These are phyloP conservation scores for Nothocercus nigrocapillus DNA, from an alignment of 2,113 vertebrate species.

Conservation along the genomic window DNA sequence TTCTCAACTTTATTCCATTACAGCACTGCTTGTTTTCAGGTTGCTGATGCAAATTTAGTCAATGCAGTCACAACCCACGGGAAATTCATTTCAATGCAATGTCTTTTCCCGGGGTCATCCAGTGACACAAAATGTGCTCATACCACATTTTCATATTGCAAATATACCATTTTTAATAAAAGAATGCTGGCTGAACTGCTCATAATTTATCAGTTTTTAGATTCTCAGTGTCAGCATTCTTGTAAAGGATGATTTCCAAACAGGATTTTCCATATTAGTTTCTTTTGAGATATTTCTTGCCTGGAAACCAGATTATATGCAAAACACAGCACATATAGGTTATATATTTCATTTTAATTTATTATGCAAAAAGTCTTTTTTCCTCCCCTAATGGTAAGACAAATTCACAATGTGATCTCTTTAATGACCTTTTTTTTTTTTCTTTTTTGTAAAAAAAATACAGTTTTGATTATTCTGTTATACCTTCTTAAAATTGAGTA, in stretches of 20 bases:
- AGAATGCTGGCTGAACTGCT: neutral
- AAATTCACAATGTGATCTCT: neutral
- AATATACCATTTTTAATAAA: neutral
- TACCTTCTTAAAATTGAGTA: neutral
- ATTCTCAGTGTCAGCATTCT: neutral
- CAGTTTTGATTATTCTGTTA: neutral
- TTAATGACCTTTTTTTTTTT: too few relatives aligned
- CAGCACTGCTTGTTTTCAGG: neutral
- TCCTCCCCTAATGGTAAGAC: accelerated
- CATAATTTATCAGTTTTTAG: neutral
- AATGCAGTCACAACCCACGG: neutral
- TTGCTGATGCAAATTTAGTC: neutral
- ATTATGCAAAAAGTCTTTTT: neutral
- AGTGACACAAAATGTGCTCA: neutral
- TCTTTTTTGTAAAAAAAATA: neutral
- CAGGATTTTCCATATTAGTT: neutral
- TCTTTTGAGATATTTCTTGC: neutral
- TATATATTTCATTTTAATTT: neutral
- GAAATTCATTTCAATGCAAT: neutral
- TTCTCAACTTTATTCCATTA: neutral
- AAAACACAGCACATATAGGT: neutral
- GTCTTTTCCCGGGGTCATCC: neutral
- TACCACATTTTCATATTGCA: neutral
- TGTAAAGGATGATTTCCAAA: neutral
- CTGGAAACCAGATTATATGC: neutral